Evolutionary conservation across 2,797 vertebrate species (phyloP), one percentile per base, ranked within the genome.

Genomic region (Pteronotus mesoamericanus): DNA sequence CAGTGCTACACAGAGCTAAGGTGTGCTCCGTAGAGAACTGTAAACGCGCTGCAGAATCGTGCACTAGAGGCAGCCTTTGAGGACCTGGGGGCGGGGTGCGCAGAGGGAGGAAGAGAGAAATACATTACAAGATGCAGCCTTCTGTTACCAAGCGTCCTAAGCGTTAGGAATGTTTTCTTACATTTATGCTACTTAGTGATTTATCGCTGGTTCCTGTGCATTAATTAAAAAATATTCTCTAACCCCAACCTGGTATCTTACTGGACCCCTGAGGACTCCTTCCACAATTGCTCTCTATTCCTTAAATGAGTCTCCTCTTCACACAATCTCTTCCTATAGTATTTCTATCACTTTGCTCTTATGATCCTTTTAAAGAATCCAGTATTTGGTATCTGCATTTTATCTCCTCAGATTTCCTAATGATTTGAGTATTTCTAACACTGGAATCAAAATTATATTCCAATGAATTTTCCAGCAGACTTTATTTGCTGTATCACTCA

Each of bases 401-500:
- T 77, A 66, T 66, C 44, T 88, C 55, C 61, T 80, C 15, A 57
- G 21, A 78, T 79, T 69, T 79, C 48, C 37, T 64, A 34, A 61
- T 66, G 51, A 57, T 37, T 21, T 71, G 51, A 42, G 9, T 61
- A 77, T 51, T 83, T 78, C 46, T 84, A 77, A 90, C 29, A 72
- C 0, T 44, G 19, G 29, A 78, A 42, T 77, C 24, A 89, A 86
- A 89, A 57, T 74, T 86, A 46, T 2, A 85, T 22, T 32, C 6
- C 42, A 72, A 48, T 51, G 44, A 69, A n/a, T 19, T 77, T 44
- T 78, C 32, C 14, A 82, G 26, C 9, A 75, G 61, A 71, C n/a
- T 92, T 90, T 39, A 77, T 69, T 48, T 3, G 12, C 75, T 21
- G 48, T 24, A 77, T 59, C 34, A 64, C 22, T 96, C 11, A 68